Percentiles rank a stretch among this genome's conserved stretches.
phyloP scores from a whole-genome alignment of 2,888 invertebrate species.

The Phanerotoma sp. region DNA sequence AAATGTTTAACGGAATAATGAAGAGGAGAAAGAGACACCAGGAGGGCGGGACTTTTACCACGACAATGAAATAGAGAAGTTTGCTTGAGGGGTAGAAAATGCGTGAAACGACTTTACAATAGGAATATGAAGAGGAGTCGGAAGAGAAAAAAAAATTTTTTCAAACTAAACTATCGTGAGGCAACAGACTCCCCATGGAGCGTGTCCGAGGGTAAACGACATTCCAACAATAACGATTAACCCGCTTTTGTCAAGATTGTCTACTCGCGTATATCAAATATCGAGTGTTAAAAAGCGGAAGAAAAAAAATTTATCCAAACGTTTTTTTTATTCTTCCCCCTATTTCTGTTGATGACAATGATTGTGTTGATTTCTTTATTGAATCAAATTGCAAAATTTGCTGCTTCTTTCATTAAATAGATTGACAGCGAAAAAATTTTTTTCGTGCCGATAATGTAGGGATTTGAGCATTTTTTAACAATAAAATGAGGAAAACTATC shows the following conservation, averaged over 20 bases:
- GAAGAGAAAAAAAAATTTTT: constrained; percentile 23
- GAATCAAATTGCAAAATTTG: too few species aligned
- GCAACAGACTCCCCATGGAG: constrained; percentile 39
- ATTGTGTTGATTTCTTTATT: too few species aligned
- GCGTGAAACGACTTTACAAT: constrained; percentile 33
- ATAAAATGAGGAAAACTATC: too few species aligned
- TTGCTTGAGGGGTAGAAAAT: constrained; percentile 16
- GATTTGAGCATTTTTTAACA: too few species aligned
- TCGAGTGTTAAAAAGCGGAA: neutral
- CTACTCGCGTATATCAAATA: neutral
- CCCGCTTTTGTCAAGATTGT: constrained; percentile 34
- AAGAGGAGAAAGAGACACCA: constrained; percentile 12
- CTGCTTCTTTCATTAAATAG: too few species aligned
- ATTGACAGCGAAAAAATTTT: too few species aligned
- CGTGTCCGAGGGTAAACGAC: constrained; percentile 39
- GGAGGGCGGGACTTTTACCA: constrained; percentile 2
- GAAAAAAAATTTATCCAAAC: neutral
- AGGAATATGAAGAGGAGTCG: constrained; percentile 21
- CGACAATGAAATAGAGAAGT: constrained; percentile 6
- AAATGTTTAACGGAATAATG: neutral
- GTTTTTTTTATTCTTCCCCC: too few species aligned
- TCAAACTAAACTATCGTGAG: constrained; percentile 18
- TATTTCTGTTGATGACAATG: too few species aligned
- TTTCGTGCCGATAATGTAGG: too few species aligned
- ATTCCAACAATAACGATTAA: constrained; percentile 47